Conservation (phyloP, 2,797 vertebrate genomes). For the Arctocebus calabarensis region DNA sequence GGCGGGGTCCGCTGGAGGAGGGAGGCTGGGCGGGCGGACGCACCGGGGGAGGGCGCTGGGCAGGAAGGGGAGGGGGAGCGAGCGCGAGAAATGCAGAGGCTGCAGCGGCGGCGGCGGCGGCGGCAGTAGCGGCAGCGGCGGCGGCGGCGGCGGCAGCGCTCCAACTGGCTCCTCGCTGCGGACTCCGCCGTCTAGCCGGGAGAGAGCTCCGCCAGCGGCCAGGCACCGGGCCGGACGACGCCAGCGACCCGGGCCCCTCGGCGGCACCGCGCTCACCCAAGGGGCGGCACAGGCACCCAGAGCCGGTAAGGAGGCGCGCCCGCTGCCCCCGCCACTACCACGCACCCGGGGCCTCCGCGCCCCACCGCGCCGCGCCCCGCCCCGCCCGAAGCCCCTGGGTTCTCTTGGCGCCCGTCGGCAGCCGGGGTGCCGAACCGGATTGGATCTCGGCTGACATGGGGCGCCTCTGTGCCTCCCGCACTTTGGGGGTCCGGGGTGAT, state of each 20-base stretch:
- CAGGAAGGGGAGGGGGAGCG: constrained; percentile 85
- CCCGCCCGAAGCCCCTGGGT: neutral
- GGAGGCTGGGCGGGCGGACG: constrained; percentile 71
- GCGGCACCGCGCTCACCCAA: constrained; percentile 79
- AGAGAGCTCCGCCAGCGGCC: constrained; percentile 83
- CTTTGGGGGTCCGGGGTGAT: neutral
- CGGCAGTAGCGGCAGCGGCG: constrained; percentile 85
- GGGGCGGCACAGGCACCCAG: constrained; percentile 78
- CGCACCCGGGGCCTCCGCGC: neutral
- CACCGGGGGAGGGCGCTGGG: constrained; percentile 81
- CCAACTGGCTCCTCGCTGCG: constrained; percentile 87
- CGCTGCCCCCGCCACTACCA: neutral
- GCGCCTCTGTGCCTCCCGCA: neutral
- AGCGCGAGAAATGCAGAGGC: constrained; percentile 89
- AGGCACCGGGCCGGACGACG: constrained; percentile 77
- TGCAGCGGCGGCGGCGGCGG: constrained; percentile 87
- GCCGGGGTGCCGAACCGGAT: neutral
- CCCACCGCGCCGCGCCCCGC: neutral
- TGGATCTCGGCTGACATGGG: neutral
- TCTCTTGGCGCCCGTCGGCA: neutral
- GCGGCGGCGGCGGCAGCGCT: constrained; percentile 89
- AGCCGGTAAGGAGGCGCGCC: constrained; percentile 86
- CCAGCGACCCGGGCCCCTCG: constrained; percentile 81
- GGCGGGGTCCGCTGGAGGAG: constrained; percentile 80
- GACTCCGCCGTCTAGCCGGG: constrained; percentile 88